These are phyloP conservation scores for Phenganax marumi DNA, from an alignment of 92 coral and sea anemone genomes.

Conservation along the genomic window DNA sequence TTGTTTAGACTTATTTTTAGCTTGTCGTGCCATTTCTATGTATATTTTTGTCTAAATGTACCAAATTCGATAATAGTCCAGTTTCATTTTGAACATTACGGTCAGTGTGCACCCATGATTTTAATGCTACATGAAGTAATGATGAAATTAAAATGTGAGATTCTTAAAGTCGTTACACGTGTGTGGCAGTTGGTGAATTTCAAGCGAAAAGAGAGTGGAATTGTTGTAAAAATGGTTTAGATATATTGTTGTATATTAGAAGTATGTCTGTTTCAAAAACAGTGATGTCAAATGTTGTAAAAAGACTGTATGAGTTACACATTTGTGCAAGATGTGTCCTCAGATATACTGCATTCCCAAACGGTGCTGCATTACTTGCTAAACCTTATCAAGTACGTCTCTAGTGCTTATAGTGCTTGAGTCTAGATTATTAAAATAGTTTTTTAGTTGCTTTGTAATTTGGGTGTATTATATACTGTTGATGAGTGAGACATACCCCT, in stretches of 20 bases:
- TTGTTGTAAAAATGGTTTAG: neutral
- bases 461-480: neutral
- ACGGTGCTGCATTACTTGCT: conserved; percentile 47
- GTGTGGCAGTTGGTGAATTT: neutral
- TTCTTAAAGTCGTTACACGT: neutral
- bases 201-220: neutral
- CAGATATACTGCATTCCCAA: conserved; percentile 66
- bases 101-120: too few species aligned
- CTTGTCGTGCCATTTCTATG: too few species aligned
- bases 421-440: too few species aligned
- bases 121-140: neutral
- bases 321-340: conserved; percentile 82
- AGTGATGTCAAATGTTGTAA: conserved; percentile 23
- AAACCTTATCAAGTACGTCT: conserved; percentile 62
- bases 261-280: conserved; percentile 3
- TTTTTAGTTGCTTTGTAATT: neutral
- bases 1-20: too few species aligned
- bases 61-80: too few species aligned
- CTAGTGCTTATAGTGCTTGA: neutral
- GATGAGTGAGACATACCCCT: too few species aligned
- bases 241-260: neutral
- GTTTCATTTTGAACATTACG: too few species aligned
- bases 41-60: too few species aligned
- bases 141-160: neutral
- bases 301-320: conserved; percentile 44